These are phyloP conservation scores for Odontomachus brunneus DNA, from an alignment of 1,140 invertebrate genomes.

Conservation along the genomic window DNA sequence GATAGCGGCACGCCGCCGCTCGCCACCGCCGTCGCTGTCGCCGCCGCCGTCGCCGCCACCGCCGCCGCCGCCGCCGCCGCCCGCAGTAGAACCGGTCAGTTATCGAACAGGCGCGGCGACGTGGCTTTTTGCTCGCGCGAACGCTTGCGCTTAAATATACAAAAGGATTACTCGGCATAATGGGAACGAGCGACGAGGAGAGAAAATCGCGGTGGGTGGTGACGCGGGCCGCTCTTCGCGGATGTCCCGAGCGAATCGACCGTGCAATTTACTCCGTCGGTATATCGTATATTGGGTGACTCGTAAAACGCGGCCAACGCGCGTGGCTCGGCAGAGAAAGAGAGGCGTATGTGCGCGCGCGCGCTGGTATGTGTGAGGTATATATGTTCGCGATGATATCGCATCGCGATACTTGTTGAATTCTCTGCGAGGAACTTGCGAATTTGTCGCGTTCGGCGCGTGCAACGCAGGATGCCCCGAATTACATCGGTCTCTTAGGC, in stretches of 20 bases:
- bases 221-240: neutral
- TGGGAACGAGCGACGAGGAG: conserved; percentile 17
- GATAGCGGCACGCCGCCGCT: conserved; percentile 35
- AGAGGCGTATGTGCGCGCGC: too few species aligned
- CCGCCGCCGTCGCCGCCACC: neutral
- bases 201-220: conserved; percentile 11
- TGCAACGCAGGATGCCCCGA: too few species aligned
- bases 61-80: neutral
- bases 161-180: conserved; percentile 42
- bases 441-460: neutral
- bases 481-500: too few species aligned
- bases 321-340: too few species aligned
- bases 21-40: neutral
- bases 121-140: conserved; percentile 17
- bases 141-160: conserved; percentile 29
- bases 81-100: conserved; percentile 64
- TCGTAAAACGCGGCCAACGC: conserved; percentile 12
- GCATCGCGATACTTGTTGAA: neutral
- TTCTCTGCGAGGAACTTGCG: neutral
- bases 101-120: conserved; percentile 56
- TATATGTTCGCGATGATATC: neutral
- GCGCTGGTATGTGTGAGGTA: neutral
- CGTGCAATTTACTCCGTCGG: conserved; percentile 5
- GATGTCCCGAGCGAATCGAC: neutral
- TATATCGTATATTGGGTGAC: conserved; percentile 17